These are phyloP conservation scores for Athalia circularis DNA, from an alignment of 2,888 invertebrate genomes.

Conservation along the genomic window DNA sequence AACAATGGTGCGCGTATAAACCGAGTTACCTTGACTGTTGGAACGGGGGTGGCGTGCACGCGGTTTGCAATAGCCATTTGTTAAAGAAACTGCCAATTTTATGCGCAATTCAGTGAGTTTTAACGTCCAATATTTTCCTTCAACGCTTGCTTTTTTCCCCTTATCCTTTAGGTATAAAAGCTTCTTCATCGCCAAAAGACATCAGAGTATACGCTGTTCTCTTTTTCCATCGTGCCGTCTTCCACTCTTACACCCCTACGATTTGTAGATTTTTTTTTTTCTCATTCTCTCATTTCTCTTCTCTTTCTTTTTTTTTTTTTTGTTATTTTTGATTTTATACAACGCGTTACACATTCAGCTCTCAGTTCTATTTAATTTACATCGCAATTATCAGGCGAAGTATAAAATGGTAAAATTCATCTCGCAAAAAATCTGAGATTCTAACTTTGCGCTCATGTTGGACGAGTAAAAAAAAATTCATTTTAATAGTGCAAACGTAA, in stretches of 20 bases:
- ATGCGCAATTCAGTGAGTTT: conserved; percentile 29
- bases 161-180: no score
- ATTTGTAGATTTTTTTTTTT: no score
- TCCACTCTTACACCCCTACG: no score
- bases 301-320: no score
- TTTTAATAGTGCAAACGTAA: not conserved
- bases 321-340: no score
- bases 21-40: not conserved
- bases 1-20: no score
- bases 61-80: conserved; percentile 25
- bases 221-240: no score
- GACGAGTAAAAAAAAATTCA: not conserved
- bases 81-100: conserved; percentile 30
- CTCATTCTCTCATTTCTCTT: no score
- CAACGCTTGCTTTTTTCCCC: not conserved
- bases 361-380: not conserved
- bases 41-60: not conserved
- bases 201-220: no score
- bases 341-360: no score
- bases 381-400: not conserved
- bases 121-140: conserved; percentile 32
- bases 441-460: not conserved
- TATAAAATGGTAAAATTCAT: not conserved
- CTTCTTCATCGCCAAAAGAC: no score
- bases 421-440: no score